Evolutionary conservation across 2,113 vertebrate genomes (phyloP), one percentile per base, ranked within the genome.

Genomic region (Tyrannus savana): DNA sequence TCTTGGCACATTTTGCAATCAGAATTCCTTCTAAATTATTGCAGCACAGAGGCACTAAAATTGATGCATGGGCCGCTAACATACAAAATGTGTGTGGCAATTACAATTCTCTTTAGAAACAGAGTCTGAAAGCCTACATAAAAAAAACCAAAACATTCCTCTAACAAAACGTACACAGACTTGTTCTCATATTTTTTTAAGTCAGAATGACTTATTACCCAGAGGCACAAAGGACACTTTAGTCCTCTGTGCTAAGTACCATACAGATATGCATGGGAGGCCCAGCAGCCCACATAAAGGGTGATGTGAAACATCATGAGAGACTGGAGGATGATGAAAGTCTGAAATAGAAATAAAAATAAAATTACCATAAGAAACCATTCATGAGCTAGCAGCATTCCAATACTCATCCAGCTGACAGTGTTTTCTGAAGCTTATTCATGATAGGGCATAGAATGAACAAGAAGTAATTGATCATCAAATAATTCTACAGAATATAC

Each of bases 71-170:
- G 69, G 44, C 75, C 59, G 80, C 58, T 83, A 95, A 87, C 56
- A 83, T 64, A 76, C 39, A 83, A 91, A 95, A 95, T 1, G 11
- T 12, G 3, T 49, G 25, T 72, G 94, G 69, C 89, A 94, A 93
- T 96, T 97, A 95, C 41, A 95, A 69, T 93, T 97, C 77, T 93
- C 46, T 94, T 96, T 75, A 89, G 77, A 89, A 97, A 90, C 53
- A 90, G 74, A 68, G 96, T 55, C 42, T 88, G 78, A 96, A 78
- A 55, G 52, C 55, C 63, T 52, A 81, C 42, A 46, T 81, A 64
- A 71, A 95, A 95, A 41, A 37, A 37, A 37, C 7, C 35, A 37
- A 37, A 37, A 37, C 35, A 69, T 8, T 62, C 33, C 33, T 89
- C 71, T 96, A 92, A 88, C 64, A 86, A 68, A 95, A 94, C 5